Evolutionary conservation across 2,888 invertebrate species (phyloP), one percentile per base, ranked within the genome.

Genomic region (Diaphora mendica): DNA sequence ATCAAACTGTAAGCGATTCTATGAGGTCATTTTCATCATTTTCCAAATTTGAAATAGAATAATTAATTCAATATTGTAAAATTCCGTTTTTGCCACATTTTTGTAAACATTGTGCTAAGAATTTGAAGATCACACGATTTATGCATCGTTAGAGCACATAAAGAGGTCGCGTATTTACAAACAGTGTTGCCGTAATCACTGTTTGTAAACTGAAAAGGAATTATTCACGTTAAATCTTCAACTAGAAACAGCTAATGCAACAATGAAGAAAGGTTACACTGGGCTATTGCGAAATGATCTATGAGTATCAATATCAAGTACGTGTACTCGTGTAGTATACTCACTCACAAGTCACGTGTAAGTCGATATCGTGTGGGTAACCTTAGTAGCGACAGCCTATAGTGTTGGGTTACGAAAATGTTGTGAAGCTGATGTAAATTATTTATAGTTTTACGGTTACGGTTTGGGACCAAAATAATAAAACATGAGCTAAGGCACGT

Each of bases 261-360:
- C 79, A 77, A 75, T 82, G 70, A 77, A 74, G 84, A 79, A 83
- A 84, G 77, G 74, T 83, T 79, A 83, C 84, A 84, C 80, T 68
- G 74, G 20, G 68, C 23, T 72, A 71, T 84, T 83, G 84, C 80
- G 84, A 84, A 83, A 84, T 72, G 48, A 44, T 67, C 62, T 26
- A 70, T 51, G 55, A 15, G 77, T 84, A 84, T 84, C 83, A 76
- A 67, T 84, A 78, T 79, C 83, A 26, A 42, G 64, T 75, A 82
- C 75, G 78, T 70, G 79, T 77, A 64, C 73, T 42, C 64, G 48
- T 20, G 68, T 73, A 74, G 68, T 74, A n/a, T n/a, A 78, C 66
- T 67, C 73, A 74, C 68, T 79, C 80, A 82, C 82, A 78, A 77
- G 80, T 78, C 83, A 84, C 82, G 79, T 78, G 80, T 78, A 76